These are phyloP conservation scores for Vulpes lagopus DNA, from an alignment of 2,113 vertebrate genomes.

Conservation along the genomic window DNA sequence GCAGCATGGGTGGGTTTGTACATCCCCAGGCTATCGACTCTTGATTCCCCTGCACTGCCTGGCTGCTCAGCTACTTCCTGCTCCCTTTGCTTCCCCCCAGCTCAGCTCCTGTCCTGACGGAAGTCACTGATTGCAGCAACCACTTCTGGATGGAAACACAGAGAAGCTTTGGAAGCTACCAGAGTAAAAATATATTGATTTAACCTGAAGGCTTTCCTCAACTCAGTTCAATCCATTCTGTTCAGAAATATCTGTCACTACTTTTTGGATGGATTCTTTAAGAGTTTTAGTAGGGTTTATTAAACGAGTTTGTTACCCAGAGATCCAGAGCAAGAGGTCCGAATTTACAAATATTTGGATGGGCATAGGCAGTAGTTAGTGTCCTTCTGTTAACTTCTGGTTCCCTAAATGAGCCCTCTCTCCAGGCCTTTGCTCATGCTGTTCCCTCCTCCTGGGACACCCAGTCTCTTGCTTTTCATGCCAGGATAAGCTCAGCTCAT, in stretches of 20 bases:
- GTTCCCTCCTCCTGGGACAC: background rate
- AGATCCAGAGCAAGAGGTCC: background rate
- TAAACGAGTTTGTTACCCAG: background rate
- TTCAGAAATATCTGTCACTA: background rate
- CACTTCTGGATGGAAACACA: background rate
- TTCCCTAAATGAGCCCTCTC: background rate
- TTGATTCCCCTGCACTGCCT: background rate
- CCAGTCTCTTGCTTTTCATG: background rate
- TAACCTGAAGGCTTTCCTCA: background rate
- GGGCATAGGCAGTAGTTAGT: background rate
- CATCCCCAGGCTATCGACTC: too few relatives aligned
- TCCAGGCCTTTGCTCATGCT: background rate
- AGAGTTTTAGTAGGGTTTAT: background rate
- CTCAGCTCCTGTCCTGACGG: background rate
- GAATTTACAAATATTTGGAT: background rate
- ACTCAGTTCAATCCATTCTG: background rate
- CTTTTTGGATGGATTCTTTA: background rate
- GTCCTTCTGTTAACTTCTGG: background rate
- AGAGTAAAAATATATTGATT: background rate
- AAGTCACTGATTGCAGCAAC: background rate
- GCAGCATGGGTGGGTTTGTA: rapidly evolving
- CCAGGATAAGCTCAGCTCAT: background rate
- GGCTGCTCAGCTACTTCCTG: background rate
- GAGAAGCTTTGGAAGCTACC: background rate
- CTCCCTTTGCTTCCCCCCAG: background rate